phyloP scores from a whole-genome alignment of 2,113 vertebrate species.

The Casuarius casuarius region DNA sequence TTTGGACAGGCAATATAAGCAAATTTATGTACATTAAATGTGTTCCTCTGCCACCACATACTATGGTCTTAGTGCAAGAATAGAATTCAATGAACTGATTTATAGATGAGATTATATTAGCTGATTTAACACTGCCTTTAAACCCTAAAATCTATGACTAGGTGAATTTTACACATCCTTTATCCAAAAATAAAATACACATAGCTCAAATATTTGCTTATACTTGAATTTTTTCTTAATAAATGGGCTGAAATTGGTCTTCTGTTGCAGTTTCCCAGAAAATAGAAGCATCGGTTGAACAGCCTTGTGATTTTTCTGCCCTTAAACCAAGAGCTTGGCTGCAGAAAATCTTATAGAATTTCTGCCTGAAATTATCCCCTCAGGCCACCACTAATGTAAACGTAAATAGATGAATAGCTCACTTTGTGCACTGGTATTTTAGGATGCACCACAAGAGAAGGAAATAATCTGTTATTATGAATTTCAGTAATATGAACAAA shows the following conservation, averaged over 20 bases:
- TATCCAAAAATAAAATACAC: not conserved
- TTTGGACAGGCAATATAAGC: not conserved
- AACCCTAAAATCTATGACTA: not conserved
- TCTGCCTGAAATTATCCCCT: conserved; percentile 35
- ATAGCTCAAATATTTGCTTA: not conserved
- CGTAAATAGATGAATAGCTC: not conserved
- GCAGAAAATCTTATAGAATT: conserved; percentile 15
- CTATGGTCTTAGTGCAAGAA: not conserved
- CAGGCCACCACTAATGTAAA: conserved; percentile 16
- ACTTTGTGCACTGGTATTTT: not conserved
- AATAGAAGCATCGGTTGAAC: not conserved
- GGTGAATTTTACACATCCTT: not conserved
- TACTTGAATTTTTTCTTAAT: not conserved
- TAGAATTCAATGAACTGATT: not conserved
- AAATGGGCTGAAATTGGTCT: not conserved
- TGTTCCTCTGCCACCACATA: not conserved
- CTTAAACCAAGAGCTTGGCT: conserved; percentile 6
- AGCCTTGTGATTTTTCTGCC: not conserved
- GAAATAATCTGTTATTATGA: not conserved
- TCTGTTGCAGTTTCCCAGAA: not conserved
- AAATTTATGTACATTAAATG: not conserved
- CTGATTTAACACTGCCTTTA: not conserved
- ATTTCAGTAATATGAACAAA: not conserved
- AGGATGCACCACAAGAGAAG: not conserved
- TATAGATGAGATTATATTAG: not conserved